Evolutionary conservation across 2,113 vertebrate genomes (phyloP).

Genomic region (Pomatorhinus ruficollis): DNA sequence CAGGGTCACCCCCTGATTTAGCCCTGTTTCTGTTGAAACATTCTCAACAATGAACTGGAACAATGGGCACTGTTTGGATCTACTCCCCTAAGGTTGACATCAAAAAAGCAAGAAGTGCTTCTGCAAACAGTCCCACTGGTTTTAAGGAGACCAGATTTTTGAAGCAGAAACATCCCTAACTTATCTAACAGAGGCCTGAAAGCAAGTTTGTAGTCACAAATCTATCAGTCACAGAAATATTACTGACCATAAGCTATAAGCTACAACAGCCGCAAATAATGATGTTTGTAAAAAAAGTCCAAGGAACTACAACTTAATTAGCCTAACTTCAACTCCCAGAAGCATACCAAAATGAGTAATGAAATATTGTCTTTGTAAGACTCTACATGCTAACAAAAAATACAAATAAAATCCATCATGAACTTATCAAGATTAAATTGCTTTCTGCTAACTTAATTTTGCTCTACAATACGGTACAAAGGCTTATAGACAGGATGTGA

Average conservation of each 20-base stretch:
- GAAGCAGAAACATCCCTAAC: background rate
- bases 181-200: background rate
- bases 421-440: background rate
- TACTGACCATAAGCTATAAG: background rate
- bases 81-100: background rate
- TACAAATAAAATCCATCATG: background rate
- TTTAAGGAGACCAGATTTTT: background rate
- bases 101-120: background rate
- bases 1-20: background rate
- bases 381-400: background rate
- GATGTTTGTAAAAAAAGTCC: background rate
- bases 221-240: background rate
- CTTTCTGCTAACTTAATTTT: background rate
- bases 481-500: background rate
- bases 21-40: background rate
- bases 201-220: background rate
- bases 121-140: background rate
- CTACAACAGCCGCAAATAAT: background rate
- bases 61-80: background rate
- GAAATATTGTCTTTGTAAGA: background rate
- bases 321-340: background rate
- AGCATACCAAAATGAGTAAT: background rate
- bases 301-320: background rate
- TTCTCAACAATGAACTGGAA: background rate
- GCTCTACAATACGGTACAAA: background rate